These are phyloP conservation scores for Leptarthrus brevirostris DNA, from an alignment of 2,888 invertebrate species.

Conservation along the genomic window DNA sequence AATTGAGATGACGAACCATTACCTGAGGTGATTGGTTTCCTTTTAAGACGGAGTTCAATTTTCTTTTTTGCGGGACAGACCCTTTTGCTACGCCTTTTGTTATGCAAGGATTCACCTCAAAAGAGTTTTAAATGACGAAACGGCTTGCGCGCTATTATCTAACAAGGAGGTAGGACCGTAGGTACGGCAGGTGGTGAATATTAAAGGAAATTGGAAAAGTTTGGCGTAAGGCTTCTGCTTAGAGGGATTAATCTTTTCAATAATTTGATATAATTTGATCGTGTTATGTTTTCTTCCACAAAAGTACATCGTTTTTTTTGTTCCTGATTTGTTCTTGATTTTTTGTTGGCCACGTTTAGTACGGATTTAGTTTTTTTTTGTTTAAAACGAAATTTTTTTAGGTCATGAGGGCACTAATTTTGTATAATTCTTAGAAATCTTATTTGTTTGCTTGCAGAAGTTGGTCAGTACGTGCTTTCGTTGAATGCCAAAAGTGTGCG, in stretches of 20 bases:
- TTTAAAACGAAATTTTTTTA: too few relatives aligned
- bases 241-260: conserved; percentile 19
- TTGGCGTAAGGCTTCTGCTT: conserved; percentile 5
- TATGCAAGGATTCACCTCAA: conserved; percentile 47
- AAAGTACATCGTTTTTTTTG: neutral
- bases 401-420: too few relatives aligned
- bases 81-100: conserved; percentile 38
- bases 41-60: conserved; percentile 13
- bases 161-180: conserved; percentile 18
- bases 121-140: conserved; percentile 49
- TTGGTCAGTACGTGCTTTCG: too few relatives aligned
- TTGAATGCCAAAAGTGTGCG: too few relatives aligned
- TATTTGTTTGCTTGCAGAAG: too few relatives aligned
- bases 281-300: neutral
- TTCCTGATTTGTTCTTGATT: too few relatives aligned
- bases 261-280: conserved; percentile 30
- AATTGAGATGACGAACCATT: conserved; percentile 46
- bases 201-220: conserved; percentile 38
- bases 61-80: neutral
- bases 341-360: too few relatives aligned
- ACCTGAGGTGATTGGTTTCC: conserved; percentile 42
- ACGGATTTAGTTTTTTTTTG: too few relatives aligned
- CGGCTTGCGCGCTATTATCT: conserved; percentile 27
- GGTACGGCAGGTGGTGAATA: conserved; percentile 38
- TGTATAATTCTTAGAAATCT: too few relatives aligned